phyloP scores from a whole-genome alignment of 2,113 vertebrate species.

The Phylloscopus trochilus region DNA sequence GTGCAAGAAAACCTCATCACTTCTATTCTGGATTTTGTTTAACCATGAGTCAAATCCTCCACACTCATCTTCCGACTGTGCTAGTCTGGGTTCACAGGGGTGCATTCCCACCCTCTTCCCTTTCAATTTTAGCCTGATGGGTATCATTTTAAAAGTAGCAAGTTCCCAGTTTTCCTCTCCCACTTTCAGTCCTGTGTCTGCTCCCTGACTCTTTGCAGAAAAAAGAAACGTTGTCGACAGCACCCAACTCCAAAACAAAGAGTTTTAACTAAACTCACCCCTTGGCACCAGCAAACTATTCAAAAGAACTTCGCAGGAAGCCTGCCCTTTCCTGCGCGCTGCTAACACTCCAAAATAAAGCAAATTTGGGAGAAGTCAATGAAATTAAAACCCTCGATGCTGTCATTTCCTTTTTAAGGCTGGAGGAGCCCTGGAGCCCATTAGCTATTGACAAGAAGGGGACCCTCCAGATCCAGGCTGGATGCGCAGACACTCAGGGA shows the following conservation, averaged over 20 bases:
- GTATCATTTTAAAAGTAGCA: neutral
- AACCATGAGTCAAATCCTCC: neutral
- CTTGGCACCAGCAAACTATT: neutral
- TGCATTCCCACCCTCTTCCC: neutral
- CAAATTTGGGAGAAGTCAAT: neutral
- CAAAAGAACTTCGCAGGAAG: neutral
- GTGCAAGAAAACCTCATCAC: neutral
- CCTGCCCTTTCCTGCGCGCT: neutral
- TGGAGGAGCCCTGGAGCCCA: constrained; percentile 16
- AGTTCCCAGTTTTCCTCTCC: neutral
- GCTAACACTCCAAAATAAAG: neutral
- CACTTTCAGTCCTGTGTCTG: neutral
- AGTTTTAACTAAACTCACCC: neutral
- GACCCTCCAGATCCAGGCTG: constrained; percentile 4
- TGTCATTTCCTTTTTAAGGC: constrained; percentile 66
- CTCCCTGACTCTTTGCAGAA: neutral
- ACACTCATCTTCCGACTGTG: rapidly evolving
- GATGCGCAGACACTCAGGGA: neutral
- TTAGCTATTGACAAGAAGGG: constrained; percentile 44
- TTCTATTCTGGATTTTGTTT: neutral
- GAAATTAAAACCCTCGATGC: neutral
- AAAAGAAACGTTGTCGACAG: neutral
- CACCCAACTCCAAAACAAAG: neutral
- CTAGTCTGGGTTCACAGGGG: neutral
- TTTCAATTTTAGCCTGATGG: neutral